Evolutionary conservation across 2,888 invertebrate species (phyloP).

Genomic region (Nephrotoma flavescens): DNA sequence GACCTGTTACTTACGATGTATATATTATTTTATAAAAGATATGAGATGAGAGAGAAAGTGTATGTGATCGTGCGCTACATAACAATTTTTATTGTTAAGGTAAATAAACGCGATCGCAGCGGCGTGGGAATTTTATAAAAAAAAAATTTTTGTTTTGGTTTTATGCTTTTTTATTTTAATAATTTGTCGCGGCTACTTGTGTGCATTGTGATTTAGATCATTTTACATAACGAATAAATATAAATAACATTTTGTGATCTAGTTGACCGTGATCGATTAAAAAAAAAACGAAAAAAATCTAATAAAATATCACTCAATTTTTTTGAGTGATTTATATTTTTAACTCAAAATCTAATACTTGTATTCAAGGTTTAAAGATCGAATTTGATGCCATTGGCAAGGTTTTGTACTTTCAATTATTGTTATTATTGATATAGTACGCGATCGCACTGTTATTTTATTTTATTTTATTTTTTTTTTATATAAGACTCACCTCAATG

Average conservation of each 20-base stretch:
- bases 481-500: constrained; percentile 67
- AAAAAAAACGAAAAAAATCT: too few relatives aligned
- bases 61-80: not conserved
- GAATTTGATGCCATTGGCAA: constrained; percentile 4
- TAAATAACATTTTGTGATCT: not conserved
- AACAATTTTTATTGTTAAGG: not conserved
- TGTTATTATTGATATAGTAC: not conserved
- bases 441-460: not conserved
- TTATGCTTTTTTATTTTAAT: not conserved
- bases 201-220: not conserved
- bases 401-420: constrained; percentile 1
- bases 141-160: not conserved
- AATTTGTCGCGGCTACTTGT: not conserved
- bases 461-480: too few relatives aligned
- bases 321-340: not conserved
- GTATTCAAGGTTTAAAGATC: not conserved
- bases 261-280: not conserved
- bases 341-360: not conserved
- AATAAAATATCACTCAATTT: not conserved
- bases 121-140: not conserved
- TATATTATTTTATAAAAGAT: not conserved
- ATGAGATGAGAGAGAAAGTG: not conserved
- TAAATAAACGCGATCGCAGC: not conserved
- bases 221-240: not conserved
- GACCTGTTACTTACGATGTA: not conserved